Conservation (phyloP, 2,888 invertebrate genomes). For the Tanypteryx hageni region DNA sequence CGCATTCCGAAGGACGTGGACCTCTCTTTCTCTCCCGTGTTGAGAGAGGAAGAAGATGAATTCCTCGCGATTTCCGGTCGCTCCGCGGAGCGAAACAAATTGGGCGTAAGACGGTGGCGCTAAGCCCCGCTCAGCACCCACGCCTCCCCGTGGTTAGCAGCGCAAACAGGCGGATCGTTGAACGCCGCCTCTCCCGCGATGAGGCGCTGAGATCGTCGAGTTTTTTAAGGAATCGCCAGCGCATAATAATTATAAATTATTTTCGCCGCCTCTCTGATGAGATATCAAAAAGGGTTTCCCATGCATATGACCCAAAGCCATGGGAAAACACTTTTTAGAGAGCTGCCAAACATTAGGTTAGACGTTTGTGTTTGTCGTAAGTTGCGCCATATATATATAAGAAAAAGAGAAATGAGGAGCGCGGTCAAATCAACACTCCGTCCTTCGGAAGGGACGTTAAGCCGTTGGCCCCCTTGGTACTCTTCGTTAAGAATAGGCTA, state of each 20-base stretch:
- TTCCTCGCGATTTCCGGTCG: constrained; percentile 36
- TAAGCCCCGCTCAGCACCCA: constrained; percentile 17
- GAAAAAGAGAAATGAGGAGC: too few relatives aligned
- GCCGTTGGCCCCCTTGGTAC: too few relatives aligned
- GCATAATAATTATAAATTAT: constrained; percentile 60
- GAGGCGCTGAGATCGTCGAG: constrained; percentile 16
- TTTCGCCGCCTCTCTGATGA: constrained; percentile 20
- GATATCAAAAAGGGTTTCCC: constrained; percentile 38
- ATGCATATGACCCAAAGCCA: constrained; percentile 35
- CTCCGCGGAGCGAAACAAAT: constrained; percentile 56
- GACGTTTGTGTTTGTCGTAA: not conserved
- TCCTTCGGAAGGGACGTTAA: too few relatives aligned
- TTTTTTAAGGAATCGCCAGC: not conserved
- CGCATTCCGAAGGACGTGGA: not conserved
- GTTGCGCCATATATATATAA: too few relatives aligned
- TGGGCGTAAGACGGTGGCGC: constrained; percentile 61
- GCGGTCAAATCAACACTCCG: too few relatives aligned
- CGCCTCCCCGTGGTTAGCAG: constrained; percentile 50
- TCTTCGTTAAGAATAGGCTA: too few relatives aligned
- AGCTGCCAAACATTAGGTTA: not conserved
- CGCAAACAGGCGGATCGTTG: constrained; percentile 55
- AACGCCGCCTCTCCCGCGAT: constrained; percentile 45
- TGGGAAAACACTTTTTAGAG: constrained; percentile 11
- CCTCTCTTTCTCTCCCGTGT: not conserved
- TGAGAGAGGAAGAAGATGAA: not conserved